A percentile compares a stretch with the other conserved stretches of the same genome.
Conservation (phyloP, 2,797 vertebrate species). For the Melanotaenia trifasciata region DNA sequence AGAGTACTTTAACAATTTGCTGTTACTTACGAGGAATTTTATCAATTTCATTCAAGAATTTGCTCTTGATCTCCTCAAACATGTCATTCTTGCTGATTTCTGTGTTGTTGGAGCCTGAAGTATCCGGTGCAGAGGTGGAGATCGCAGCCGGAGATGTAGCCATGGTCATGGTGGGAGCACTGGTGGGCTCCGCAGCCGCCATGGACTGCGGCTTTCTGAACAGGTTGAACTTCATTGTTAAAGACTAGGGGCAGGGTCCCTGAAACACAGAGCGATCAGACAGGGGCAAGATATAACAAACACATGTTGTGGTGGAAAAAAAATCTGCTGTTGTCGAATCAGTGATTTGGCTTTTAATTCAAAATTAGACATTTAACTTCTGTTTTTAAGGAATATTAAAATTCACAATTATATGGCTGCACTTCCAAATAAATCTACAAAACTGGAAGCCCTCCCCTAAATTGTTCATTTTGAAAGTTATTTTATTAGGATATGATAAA, state of each 20-base stretch:
- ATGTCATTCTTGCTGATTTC: slow-evolving; percentile 88
- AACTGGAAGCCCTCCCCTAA: too few relatives aligned
- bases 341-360: too few relatives aligned
- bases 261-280: slow-evolving; percentile 44
- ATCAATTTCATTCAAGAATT: slow-evolving; percentile 95
- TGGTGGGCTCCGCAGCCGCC: slow-evolving; percentile 77
- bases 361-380: too few relatives aligned
- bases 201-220: slow-evolving; percentile 78
- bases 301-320: neutral
- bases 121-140: slow-evolving; percentile 83
- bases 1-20: neutral
- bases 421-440: too few relatives aligned
- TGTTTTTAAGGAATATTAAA: too few relatives aligned
- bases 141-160: slow-evolving; percentile 66
- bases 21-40: slow-evolving; percentile 92
- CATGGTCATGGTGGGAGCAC: slow-evolving; percentile 68
- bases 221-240: slow-evolving; percentile 85
- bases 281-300: neutral
- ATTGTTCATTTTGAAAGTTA: too few relatives aligned
- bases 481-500: too few relatives aligned
- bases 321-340: neutral
- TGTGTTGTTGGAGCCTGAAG: slow-evolving; percentile 82
- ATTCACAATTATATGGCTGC: too few relatives aligned
- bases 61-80: slow-evolving; percentile 91
- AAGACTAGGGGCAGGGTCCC: slow-evolving; percentile 70